A percentile compares a stretch with the other conserved stretches of the same genome.
phyloP scores from a whole-genome alignment of 2,113 vertebrate species.

The Urocitellus parryii region DNA sequence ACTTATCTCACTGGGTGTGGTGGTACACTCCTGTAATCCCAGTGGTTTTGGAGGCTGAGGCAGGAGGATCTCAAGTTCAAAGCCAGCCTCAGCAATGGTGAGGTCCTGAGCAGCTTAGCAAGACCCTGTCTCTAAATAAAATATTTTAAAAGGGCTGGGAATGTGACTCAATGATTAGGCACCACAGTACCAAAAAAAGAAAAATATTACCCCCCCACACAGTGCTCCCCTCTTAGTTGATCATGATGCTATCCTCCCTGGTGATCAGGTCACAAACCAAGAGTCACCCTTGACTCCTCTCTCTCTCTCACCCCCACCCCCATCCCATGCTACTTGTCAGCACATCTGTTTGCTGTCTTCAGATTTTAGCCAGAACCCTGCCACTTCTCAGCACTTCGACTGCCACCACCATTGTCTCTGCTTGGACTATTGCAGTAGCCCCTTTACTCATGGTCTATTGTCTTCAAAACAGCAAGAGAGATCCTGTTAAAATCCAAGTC shows the following conservation, averaged over 20 bases:
- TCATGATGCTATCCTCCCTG: neutral
- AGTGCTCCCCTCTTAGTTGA: neutral
- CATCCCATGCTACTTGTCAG: neutral
- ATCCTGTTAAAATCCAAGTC: constrained; percentile 28
- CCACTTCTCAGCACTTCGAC: neutral
- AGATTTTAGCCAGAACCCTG: constrained; percentile 30
- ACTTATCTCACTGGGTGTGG: neutral
- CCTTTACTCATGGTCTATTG: neutral
- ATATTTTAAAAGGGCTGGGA: too few species aligned
- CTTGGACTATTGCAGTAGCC: neutral
- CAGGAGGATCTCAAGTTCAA: too few species aligned
- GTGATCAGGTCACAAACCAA: constrained; percentile 20
- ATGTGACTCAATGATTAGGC: too few species aligned
- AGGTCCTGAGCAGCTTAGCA: too few species aligned
- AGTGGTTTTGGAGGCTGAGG: too few species aligned
- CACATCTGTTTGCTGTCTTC: neutral
- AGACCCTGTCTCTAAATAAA: too few species aligned
- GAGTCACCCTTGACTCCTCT: neutral
- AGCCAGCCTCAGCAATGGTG: too few species aligned
- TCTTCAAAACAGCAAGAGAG: neutral
- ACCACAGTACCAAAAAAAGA: neutral
- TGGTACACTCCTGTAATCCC: too few species aligned
- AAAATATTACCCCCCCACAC: neutral
- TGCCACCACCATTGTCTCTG: neutral
- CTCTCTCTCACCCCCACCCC: neutral